phyloP scores from a whole-genome alignment of 1,140 invertebrate species.

The Ceratina japonica region DNA sequence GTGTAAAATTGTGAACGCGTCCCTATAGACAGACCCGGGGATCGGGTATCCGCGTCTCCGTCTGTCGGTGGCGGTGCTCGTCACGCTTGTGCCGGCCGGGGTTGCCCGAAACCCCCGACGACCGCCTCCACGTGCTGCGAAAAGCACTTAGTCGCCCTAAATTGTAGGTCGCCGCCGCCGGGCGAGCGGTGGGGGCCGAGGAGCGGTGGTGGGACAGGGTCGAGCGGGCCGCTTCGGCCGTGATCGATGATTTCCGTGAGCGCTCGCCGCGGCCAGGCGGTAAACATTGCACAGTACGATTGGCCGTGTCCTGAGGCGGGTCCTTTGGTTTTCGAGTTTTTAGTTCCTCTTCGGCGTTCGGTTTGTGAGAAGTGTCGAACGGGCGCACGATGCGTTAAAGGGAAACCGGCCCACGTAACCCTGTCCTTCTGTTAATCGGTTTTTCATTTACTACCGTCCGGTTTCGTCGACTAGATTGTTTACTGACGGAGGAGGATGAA shows the following conservation, averaged over 20 bases:
- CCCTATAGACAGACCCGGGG: conserved; percentile 20
- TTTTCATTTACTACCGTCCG: background rate
- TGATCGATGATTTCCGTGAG: conserved; percentile 67
- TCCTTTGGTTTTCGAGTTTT: conserved; percentile 71
- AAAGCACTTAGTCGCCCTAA: conserved; percentile 71
- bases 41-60: conserved; percentile 5
- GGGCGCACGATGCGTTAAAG: conserved; percentile 25
- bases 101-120: conserved; percentile 69
- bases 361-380: conserved; percentile 37
- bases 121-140: conserved; percentile 76
- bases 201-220: conserved; percentile 37
- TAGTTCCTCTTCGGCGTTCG: conserved; percentile 34
- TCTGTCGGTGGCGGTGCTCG: conserved; percentile 19
- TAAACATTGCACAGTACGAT: conserved; percentile 78
- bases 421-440: background rate
- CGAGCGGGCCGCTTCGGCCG: conserved; percentile 62
- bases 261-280: conserved; percentile 71
- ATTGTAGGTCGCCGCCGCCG: conserved; percentile 75
- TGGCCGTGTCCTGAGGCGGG: conserved; percentile 74
- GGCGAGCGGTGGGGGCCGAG: conserved; percentile 18
- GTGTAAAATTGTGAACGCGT: conserved; percentile 17
- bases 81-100: conserved; percentile 65
- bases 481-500: background rate
- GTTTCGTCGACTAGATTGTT: conserved; percentile 5
- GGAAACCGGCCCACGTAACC: too few species aligned